These are phyloP conservation scores for Callionymus lyra DNA, from an alignment of 2,113 vertebrate species.

Conservation along the genomic window DNA sequence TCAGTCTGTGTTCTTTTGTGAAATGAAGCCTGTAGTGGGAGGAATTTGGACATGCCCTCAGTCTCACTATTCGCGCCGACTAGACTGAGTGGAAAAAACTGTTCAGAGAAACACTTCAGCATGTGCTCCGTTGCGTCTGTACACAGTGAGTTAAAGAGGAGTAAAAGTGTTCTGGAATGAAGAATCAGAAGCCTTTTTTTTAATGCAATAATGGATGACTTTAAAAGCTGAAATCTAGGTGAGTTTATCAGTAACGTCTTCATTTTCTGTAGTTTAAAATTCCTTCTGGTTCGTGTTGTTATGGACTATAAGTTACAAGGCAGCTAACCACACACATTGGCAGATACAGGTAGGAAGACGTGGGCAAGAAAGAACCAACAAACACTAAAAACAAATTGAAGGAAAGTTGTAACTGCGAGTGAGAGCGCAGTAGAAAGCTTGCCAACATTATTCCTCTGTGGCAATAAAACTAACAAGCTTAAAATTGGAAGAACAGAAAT, in stretches of 20 bases:
- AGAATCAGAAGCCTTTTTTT: too few relatives aligned
- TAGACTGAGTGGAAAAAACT: conserved; percentile 64
- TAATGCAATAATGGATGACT: conserved; percentile 26
- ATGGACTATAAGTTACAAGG: conserved; percentile 50
- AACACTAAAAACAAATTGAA: too few relatives aligned
- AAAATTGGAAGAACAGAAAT: too few relatives aligned
- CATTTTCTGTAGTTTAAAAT: conserved; percentile 24
- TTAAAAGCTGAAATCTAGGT: conserved; percentile 36
- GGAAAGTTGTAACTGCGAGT: too few relatives aligned
- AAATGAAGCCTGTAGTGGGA: conserved; percentile 54
- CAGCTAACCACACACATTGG: conserved; percentile 38
- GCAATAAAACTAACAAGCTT: too few relatives aligned
- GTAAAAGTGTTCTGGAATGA: neutral
- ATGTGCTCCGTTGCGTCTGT: conserved; percentile 41
- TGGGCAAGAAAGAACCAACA: conserved; percentile 2
- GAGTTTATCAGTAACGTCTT: conserved; percentile 36
- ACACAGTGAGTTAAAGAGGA: conserved; percentile 28
- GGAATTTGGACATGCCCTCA: conserved; percentile 59
- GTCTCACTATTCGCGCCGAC: conserved; percentile 53
- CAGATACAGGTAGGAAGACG: conserved; percentile 50
- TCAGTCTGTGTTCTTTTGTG: conserved; percentile 48
- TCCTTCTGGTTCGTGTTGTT: conserved; percentile 48
- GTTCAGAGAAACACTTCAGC: conserved; percentile 55
- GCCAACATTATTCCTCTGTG: too few relatives aligned
- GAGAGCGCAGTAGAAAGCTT: too few relatives aligned